These are phyloP conservation scores for Neomorphus geoffroyi DNA, from an alignment of 2,797 vertebrate species.

Conservation along the genomic window DNA sequence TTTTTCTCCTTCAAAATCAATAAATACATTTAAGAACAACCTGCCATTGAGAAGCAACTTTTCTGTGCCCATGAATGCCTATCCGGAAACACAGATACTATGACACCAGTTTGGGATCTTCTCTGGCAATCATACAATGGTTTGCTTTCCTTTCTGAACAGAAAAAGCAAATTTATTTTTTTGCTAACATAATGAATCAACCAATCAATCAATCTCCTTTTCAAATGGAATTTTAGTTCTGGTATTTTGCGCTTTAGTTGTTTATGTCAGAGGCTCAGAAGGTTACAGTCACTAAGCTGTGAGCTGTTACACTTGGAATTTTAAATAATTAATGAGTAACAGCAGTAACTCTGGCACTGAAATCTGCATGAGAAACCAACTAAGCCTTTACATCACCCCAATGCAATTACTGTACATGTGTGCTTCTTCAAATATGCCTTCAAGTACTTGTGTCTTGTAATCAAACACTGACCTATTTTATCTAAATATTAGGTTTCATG, in stretches of 20 bases:
- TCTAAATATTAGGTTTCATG: background rate
- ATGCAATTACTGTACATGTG: background rate
- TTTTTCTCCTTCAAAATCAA: background rate
- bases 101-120: background rate
- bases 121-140: background rate
- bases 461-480: background rate
- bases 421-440: background rate
- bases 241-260: background rate
- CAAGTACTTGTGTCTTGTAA: rapidly evolving
- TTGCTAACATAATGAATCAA: background rate
- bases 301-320: background rate
- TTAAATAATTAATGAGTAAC: constrained; percentile 29
- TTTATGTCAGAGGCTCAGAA: background rate
- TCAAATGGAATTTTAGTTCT: background rate
- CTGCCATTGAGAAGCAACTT: background rate
- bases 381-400: background rate
- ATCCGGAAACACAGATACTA: background rate
- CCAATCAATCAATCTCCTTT: background rate
- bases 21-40: background rate
- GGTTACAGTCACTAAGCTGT: background rate
- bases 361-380: background rate
- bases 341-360: background rate
- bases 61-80: background rate
- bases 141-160: background rate
- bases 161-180: background rate